phyloP scores from a whole-genome alignment of 2,113 vertebrate genomes.

The Hippocampus comes region DNA sequence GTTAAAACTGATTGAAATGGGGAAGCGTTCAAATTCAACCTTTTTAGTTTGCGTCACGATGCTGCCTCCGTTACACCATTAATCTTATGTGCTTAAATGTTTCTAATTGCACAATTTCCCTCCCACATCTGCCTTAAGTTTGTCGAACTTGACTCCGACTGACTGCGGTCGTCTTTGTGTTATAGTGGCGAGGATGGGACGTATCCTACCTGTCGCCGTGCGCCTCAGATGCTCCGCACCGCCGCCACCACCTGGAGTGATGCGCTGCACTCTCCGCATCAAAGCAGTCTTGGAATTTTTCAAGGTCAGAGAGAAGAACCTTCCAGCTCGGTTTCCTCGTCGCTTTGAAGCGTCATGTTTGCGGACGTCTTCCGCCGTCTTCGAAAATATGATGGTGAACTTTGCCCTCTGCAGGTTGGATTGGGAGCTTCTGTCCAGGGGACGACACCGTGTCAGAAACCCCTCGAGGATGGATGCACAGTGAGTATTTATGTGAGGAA shows the following conservation, averaged over 20 bases:
- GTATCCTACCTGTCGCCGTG: conserved; percentile 35
- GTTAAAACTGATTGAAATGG: neutral
- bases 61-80: too few relatives aligned
- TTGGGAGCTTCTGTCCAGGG: neutral
- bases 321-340: conserved; percentile 1
- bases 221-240: conserved; percentile 16
- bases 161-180: neutral
- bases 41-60: too few relatives aligned
- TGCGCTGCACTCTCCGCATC: conserved; percentile 5
- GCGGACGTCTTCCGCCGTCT: neutral
- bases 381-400: neutral
- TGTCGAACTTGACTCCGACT: neutral
- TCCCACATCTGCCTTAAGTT: too few relatives aligned
- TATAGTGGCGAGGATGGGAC: neutral
- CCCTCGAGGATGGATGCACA: neutral
- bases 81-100: neutral
- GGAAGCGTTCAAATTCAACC: neutral
- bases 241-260: conserved; percentile 2
- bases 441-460: neutral
- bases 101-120: neutral
- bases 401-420: neutral
- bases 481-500: conserved; percentile 35
- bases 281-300: neutral
- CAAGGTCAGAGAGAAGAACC: conserved; percentile 3
- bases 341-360: conserved; percentile 14